Evolutionary conservation across 2,888 invertebrate species (phyloP), one percentile per base, ranked within the genome.

Genomic region (Eupithecia inturbata): DNA sequence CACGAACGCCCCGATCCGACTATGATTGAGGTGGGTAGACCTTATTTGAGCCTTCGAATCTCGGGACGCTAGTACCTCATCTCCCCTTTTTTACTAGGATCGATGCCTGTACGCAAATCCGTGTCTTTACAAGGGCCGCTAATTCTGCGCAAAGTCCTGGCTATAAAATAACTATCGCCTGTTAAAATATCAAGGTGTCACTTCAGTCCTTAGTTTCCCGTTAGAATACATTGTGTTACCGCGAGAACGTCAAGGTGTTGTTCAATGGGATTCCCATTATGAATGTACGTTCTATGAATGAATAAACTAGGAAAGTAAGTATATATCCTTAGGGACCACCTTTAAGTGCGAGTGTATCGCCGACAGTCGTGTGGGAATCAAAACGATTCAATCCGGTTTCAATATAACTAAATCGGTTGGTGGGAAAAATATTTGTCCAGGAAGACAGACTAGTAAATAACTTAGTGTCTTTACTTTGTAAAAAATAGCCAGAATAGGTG

Each of bases 201-300:
- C 7, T 19, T 1, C 63, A 64, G 63, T 64, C 63, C n/a, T 12
- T 63, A 36, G 31, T 19, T 36, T 36, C 66, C 57, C 69, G 64
- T 69, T 66, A 66, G n/a, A 64, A 33, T 26, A 26, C 57, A 57
- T 26, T 57, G 49, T 73, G 53, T 63, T 68, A 67, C 68, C 53
- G 63, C 63, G 67, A 53, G 70, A 53, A 62, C 70, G 62, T 16
- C 36, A 64, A 36, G 3, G 36, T 62, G 67, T 73, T 73, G 67
- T 70, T 67, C 70, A 31, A 70, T 31, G 70, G 62, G 67, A 70
- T 67, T 70, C 67, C 63, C 53, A 70, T 49, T 74, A 67, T 60
- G 64, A 66, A 45, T 70, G 67, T 62, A 45, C 28, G 67, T 16
- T 70, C 73, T 73, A 63, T 70, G 63, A 68, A 70, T 74, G 67